Conservation (phyloP, 1,140 invertebrate species). For the Harlomillsia oculata region DNA sequence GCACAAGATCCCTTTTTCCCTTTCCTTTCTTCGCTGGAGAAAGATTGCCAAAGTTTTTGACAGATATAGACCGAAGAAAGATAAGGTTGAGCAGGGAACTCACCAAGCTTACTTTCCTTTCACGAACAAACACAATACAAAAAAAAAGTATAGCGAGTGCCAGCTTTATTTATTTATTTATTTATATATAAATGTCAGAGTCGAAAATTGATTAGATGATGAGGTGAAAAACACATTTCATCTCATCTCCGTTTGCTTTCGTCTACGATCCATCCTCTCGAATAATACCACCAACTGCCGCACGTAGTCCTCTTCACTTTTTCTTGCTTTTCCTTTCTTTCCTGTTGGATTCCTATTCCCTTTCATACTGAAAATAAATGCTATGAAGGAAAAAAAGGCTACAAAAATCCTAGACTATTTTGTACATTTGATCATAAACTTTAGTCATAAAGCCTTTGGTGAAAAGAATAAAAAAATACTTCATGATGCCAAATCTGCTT, state of each 20-base stretch:
- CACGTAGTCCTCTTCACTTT: not conserved
- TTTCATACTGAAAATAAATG: not conserved
- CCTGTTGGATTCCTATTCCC: not conserved
- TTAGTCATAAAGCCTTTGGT: no score
- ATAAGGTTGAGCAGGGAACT: not conserved
- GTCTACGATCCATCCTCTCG: not conserved
- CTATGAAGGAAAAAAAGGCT: not conserved
- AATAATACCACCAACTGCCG: not conserved
- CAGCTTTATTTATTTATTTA: slow-evolving; percentile 1
- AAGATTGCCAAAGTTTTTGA: slow-evolving; percentile 6
- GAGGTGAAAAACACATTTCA: no score
- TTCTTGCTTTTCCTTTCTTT: not conserved
- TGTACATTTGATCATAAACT: no score
- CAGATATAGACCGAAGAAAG: slow-evolving; percentile 2
- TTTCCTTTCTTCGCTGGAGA: no score
- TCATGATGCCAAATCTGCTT: not conserved
- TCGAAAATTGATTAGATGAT: not conserved
- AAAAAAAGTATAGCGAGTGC: no score
- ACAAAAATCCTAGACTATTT: no score
- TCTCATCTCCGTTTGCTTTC: not conserved
- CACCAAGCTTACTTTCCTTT: not conserved
- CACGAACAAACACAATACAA: no score
- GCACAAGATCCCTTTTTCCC: no score
- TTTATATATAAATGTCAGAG: slow-evolving; percentile 3
- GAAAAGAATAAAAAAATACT: no score